Evolutionary conservation across 2,113 vertebrate genomes (phyloP), one percentile per base, ranked within the genome.

Genomic region (Pachypanchax playfairii): DNA sequence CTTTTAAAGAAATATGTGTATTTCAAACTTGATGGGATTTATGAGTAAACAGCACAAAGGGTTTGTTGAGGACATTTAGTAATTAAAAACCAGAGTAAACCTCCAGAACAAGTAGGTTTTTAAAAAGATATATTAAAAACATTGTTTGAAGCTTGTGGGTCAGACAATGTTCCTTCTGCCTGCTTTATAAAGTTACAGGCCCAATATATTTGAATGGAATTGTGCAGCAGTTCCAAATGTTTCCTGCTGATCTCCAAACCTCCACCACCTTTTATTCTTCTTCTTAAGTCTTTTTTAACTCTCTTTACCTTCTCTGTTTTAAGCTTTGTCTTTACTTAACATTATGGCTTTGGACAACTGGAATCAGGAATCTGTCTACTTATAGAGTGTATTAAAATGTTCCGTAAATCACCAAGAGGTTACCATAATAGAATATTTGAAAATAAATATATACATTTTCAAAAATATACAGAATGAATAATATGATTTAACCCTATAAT

Each of bases 321-420:
- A 86, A 75, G 76, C 87, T 87, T 87, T 85, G 81, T 87, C 77
- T 80, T 82, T 82, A 82, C 25, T 60, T 65, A 50, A 75, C 82
- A 73, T 76, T 61, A 81, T 85, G 87, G 84, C 87, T 88, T 83
- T 89, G 81, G 44, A 3, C 24, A 51, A 65, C 50, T 25, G 28
- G 57, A 72, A 71, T 87, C 73, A 85, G 58, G 70, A 84, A 77
- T 74, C 68, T 67, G 62, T 78, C 70, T 50, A 36, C 59, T 76
- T 60, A 44, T 50, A 44, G 52, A 59, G 57, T 58, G 38, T 3
- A 70, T 64, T 44, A 62, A 53, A 70, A 55, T 75, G 65, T 74
- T 63, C 59, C 48, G 64, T 58, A 70, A 66, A 46, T 83, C 49
- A 57, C 9, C 28, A 17, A 53, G 20, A 58, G 18, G 26, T 42